Base-by-base conservation (phyloP, 2,888 invertebrate genomes). In the Norana najaformis region DNA sequence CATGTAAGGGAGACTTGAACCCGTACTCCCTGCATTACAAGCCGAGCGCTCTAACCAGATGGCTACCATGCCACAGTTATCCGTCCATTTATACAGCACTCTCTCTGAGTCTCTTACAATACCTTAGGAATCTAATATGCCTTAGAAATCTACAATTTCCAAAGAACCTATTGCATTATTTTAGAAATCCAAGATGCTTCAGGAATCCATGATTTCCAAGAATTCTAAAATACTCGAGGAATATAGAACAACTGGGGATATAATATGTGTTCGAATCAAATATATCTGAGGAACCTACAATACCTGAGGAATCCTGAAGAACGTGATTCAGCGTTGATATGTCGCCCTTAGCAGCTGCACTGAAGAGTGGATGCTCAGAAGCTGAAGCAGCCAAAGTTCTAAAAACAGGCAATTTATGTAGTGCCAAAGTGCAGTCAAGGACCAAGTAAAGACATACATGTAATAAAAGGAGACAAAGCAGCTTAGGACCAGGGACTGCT, bases 221-320 rank as follows among this genome's bases (percentile, higher is more conserved):
- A 4, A 53, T 6, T 53, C 53, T 30, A 53, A 2, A 53, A 8
- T 30, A 53, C 83, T 14, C 34, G 83, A 83, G 83, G 30, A 83
- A 36, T 83, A 18, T 16, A 36, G 34, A 34, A 30, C 14, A 14
- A 23, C 20, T 53, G 30, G 30, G 53, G 23, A n/a, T n/a, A n/a
- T n/a, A n/a, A n/a, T n/a, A n/a, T n/a, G n/a, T n/a, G n/a, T n/a
- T n/a, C n/a, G n/a, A 53, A 53, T 53, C 53, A 6, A 53, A 23
- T 30, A 23, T 53, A 53, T 30, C 23, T 30, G 53, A 30, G 53
- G 23, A 53, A 53, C 6, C 53, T 69, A 69, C 69, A 69, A 14
- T 85, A 85, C 85, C 85, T 85, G 85, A 85, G 36, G 85, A 85
- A 37, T 35, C 23, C 20, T 35, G 85, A 20, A 85, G 37, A 85